Evolutionary conservation across 2,888 invertebrate genomes (phyloP), one percentile per base, ranked within the genome.

Genomic region (Euclidia mi): DNA sequence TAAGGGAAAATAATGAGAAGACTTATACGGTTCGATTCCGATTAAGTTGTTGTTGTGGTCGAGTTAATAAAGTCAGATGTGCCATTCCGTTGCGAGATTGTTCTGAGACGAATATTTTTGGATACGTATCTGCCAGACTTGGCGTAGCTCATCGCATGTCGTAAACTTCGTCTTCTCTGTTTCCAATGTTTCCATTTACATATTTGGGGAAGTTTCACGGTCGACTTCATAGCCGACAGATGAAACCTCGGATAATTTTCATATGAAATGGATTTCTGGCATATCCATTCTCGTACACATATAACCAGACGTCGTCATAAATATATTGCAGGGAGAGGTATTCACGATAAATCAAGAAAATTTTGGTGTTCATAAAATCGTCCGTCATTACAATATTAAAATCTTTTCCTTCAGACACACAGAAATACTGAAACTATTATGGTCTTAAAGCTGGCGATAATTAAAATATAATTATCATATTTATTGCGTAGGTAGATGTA

Each of bases 1-100:
- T 92, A 92, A 92, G 88, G 83, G 79, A 84, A 88, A 92, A 88
- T 92, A 92, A 92, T 91, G 92, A 91, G 88, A 76, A 73, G 82
- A 86, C 87, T 91, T 88, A 84, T 84, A 78, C 76, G 82, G 83
- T 84, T 88, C 87, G 84, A 88, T 85, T 81, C 77, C 79, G 85
- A 88, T 91, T 90, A 89, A 89, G 77, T 85, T 88, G 90, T 89
- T 91, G 85, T 90, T 85, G 84, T 80, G 82, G 85, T 78, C 77
- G 78, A 84, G 76, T 80, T 84, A 83, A 85, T 84, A 81, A 82
- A 81, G 77, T 77, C 77, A 63, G 56, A 72, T 67, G 70, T 72
- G 71, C 71, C 70, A 67, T 72, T 74, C 61, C 59, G 59, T 69
- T 64, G 67, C 47, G 47, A 65, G 69, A 60, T 70, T 62, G 56